Conservation (phyloP, 1,140 invertebrate species). For the Drosophila arawakana region DNA sequence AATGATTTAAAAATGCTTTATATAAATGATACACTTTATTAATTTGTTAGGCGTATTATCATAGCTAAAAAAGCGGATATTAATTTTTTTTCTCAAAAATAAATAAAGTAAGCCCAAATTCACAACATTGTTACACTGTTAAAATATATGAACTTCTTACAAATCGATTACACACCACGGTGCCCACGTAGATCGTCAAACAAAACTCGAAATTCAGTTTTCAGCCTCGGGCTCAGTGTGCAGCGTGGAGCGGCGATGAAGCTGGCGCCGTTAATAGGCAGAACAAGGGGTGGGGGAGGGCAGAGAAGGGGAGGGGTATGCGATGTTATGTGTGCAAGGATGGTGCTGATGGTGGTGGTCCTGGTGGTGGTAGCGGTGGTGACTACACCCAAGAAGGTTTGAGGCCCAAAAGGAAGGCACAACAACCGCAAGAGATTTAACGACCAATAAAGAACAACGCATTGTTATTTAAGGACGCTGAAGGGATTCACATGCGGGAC, state of each 20-base stretch:
- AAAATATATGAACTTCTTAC: too few relatives aligned
- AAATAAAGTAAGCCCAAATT: too few relatives aligned
- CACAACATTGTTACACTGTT: too few relatives aligned
- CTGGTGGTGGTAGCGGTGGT: slow-evolving; percentile 10
- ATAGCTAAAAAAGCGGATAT: too few relatives aligned
- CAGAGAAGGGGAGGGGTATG: neutral
- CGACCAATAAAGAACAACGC: slow-evolving; percentile 81
- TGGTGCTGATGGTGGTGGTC: slow-evolving; percentile 2
- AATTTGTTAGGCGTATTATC: too few relatives aligned
- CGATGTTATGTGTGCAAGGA: slow-evolving; percentile 1
- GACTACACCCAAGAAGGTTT: neutral
- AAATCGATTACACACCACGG: slow-evolving; percentile 12
- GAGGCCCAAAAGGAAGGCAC: slow-evolving; percentile 60
- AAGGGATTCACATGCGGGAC: slow-evolving; percentile 66
- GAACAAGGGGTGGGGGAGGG: neutral
- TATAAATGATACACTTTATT: too few relatives aligned
- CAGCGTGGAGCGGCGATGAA: neutral
- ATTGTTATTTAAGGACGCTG: slow-evolving; percentile 79
- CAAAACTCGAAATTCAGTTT: slow-evolving; percentile 33
- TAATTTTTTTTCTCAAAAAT: too few relatives aligned
- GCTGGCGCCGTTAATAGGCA: slow-evolving; percentile 22
- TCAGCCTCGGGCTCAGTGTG: slow-evolving; percentile 13
- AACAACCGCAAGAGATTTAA: slow-evolving; percentile 83
- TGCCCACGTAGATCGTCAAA: slow-evolving; percentile 28
- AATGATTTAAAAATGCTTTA: too few relatives aligned